Base-by-base conservation (phyloP, 1,140 invertebrate genomes). In the Neocloeon triangulifer region DNA sequence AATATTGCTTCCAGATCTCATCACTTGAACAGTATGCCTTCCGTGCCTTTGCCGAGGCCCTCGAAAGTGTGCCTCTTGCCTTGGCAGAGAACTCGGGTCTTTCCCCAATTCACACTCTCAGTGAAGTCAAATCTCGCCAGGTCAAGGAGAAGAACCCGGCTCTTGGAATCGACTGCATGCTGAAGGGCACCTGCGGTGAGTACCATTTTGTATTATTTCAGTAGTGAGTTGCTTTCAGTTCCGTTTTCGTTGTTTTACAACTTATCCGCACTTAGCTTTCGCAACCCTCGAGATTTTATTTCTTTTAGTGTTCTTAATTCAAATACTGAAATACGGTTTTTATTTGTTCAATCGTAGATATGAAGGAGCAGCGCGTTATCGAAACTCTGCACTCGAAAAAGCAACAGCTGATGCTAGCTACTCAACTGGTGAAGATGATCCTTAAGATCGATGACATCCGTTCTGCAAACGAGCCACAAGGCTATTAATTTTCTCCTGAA, bases 401-500 rank as follows among this genome's bases (percentile, higher is more conserved):
- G 41, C 91, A 97, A 48, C 95, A 99, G 58, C 84, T 99, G 14
- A 59, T 91, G 15, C 58, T 99, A 32, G 92, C 95, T 2, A 95
- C 94, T 0, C 84, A 95, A 49, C 62, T 99, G 16, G 91, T 97
- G 5, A 94, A 95, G 55, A 99, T 99, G 94, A 97, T 99, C 39
- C 62, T 99, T 25, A 99, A 98, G 58, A 99, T 99, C 37, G 95
- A 99, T 55, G 95, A 99, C 51, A 79, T 99, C 30, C 68, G 94
- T 38, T 78, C 77, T 4, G 71, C 75, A n/a, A n/a, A n/a, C n/a
- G n/a, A n/a, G n/a, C n/a, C n/a, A n/a, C n/a, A n/a, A n/a, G n/a
- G n/a, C n/a, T n/a, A n/a, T n/a, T n/a, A n/a, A n/a, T n/a, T n/a
- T n/a, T n/a, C n/a, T n/a, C n/a, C n/a, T n/a, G n/a, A n/a, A n/a